Evolutionary conservation across 2,888 invertebrate species (phyloP).

Genomic region (Dichetophora obliterata): DNA sequence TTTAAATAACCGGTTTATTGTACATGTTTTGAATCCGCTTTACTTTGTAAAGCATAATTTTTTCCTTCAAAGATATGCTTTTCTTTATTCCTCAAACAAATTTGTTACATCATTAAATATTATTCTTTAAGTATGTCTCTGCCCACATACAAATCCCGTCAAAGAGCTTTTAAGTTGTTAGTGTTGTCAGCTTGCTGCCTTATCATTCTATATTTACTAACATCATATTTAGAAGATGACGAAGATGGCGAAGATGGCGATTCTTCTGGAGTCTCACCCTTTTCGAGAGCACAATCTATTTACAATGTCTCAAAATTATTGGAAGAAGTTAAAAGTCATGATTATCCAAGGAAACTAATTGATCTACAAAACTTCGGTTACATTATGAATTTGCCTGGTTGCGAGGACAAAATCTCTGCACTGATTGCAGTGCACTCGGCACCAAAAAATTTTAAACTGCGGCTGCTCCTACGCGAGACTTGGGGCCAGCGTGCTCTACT

Average conservation of each 20-base stretch:
- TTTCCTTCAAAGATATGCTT: too few relatives aligned
- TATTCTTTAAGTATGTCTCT: too few relatives aligned
- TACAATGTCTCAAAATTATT: neutral
- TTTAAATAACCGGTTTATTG: too few relatives aligned
- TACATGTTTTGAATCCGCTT: too few relatives aligned
- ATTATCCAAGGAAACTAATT: conserved; percentile 70
- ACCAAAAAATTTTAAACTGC: conserved; percentile 75
- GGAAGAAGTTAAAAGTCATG: conserved; percentile 38
- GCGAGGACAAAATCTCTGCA: conserved; percentile 71
- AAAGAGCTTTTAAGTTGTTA: too few relatives aligned
- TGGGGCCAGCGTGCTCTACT: conserved; percentile 73
- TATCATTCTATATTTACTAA: too few relatives aligned
- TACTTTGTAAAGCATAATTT: too few relatives aligned
- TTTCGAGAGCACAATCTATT: neutral
- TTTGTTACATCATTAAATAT: too few relatives aligned
- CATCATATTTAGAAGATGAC: neutral
- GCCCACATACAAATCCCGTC: too few relatives aligned
- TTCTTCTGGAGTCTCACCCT: neutral
- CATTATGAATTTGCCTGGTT: conserved; percentile 73
- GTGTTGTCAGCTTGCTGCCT: too few relatives aligned
- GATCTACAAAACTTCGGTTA: conserved; percentile 76
- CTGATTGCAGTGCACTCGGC: conserved; percentile 80
- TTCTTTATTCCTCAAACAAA: too few relatives aligned
- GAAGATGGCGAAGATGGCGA: neutral
- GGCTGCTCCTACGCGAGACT: conserved; percentile 79